Evolutionary conservation across 2,797 vertebrate genomes (phyloP).

Genomic region (Gallinago nigripennis): DNA sequence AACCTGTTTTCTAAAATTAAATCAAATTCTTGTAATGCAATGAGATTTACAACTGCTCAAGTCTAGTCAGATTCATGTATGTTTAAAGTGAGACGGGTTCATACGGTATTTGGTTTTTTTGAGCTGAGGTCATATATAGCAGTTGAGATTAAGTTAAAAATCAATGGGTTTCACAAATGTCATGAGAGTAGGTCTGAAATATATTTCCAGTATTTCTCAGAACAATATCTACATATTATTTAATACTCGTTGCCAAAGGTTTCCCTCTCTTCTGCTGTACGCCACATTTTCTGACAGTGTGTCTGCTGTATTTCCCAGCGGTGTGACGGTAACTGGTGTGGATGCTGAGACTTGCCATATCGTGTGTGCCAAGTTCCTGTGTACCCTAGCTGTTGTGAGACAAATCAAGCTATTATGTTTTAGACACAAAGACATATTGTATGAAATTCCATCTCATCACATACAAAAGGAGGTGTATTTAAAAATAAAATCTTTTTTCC

Average conservation of each 20-base stretch:
- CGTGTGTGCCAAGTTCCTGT: conserved; percentile 52
- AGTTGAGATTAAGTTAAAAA: not conserved
- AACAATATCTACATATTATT: not conserved
- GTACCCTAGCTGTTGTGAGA: conserved; percentile 57
- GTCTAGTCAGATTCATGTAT: conserved; percentile 22
- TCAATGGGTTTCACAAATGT: not conserved
- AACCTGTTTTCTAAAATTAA: conserved; percentile 70
- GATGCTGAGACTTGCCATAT: conserved; percentile 53
- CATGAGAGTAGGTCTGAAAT: not conserved
- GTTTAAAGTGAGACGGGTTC: conserved; percentile 41
- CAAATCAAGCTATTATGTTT: conserved; percentile 40
- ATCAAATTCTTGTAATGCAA: conserved; percentile 59
- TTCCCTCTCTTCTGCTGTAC: not conserved
- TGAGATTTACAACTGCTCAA: conserved; percentile 45
- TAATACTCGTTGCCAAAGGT: not conserved
- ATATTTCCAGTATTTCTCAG: conserved; percentile 6
- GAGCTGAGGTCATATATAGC: not conserved
- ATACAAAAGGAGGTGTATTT: conserved; percentile 25
- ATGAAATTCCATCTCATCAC: conserved; percentile 24
- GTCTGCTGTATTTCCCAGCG: not conserved
- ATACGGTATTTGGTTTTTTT: conserved; percentile 21
- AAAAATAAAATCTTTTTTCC: conserved; percentile 1
- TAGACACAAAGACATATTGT: conserved; percentile 39
- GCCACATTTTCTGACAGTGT: not conserved
- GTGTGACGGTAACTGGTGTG: conserved; percentile 21